A percentile compares a stretch with the other conserved stretches of the same genome.
phyloP scores from a whole-genome alignment of 2,113 vertebrate species.

The Mastomys coucha region DNA sequence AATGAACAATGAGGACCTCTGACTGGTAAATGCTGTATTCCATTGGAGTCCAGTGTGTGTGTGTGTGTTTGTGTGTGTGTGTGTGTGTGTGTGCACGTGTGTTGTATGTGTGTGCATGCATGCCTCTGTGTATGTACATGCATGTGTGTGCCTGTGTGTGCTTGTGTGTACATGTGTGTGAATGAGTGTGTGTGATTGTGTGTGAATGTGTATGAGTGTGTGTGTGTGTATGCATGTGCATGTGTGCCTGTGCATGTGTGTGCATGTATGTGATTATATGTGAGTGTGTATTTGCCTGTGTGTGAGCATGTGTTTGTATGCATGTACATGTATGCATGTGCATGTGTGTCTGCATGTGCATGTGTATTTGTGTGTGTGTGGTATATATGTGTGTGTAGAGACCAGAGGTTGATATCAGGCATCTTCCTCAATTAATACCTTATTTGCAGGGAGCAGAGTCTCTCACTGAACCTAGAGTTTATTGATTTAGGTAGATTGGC shows the following conservation, averaged over 20 bases:
- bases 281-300: too few species aligned
- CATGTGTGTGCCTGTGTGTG: too few species aligned
- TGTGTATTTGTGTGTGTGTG: neutral
- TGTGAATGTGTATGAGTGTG: too few species aligned
- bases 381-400: neutral
- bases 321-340: too few species aligned
- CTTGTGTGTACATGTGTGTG: too few species aligned
- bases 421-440: neutral
- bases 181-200: too few species aligned
- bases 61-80: neutral
- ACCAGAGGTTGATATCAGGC: neutral
- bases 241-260: neutral
- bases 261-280: too few species aligned
- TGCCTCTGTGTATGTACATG: too few species aligned
- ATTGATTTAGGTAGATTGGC: neutral
- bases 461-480: neutral
- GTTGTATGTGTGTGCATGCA: too few species aligned
- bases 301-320: too few species aligned
- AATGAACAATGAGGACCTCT: neutral
- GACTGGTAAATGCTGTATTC: neutral
- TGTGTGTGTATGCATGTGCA: neutral
- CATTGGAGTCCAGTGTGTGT: rapidly evolving
- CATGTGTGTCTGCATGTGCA: neutral
- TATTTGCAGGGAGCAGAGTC: neutral
- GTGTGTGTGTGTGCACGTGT: too few species aligned